Conservation (phyloP, 2,113 vertebrate species). For the Prionailurus bengalensis region DNA sequence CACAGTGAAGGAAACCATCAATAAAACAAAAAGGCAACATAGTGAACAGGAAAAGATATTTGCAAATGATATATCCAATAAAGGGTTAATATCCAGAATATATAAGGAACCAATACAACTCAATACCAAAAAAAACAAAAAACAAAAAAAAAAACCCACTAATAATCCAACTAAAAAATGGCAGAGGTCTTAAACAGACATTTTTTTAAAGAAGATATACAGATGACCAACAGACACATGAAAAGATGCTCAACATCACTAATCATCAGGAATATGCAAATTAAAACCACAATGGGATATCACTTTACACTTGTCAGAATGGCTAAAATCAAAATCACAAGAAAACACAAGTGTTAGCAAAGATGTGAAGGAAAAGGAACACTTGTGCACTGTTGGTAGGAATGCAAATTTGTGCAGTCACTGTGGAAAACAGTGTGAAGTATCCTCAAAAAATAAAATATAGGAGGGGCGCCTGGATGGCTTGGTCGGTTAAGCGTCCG, state of each 20-base stretch:
- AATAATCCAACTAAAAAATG: neutral
- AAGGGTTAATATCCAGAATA: neutral
- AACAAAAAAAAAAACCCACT: no score
- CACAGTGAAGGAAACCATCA: neutral
- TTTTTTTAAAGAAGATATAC: neutral
- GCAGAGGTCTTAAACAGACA: neutral
- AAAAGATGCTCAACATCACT: neutral
- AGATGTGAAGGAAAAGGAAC: neutral
- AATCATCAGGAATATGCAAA: neutral
- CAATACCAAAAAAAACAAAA: neutral
- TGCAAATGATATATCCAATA: neutral
- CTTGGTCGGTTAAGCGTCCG: no score
- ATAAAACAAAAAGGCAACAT: neutral
- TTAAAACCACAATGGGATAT: neutral
- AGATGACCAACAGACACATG: neutral
- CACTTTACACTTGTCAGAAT: neutral
- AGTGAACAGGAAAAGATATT: neutral
- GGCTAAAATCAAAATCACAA: neutral
- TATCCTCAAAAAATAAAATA: no score
- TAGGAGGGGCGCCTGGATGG: no score
- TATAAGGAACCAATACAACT: neutral
- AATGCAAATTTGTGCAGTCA: no score
- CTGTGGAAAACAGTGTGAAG: no score
- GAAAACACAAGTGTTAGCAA: neutral
- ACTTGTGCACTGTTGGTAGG: neutral